phyloP scores from a whole-genome alignment of 2,888 invertebrate species.

The Entomobrya proxima region DNA sequence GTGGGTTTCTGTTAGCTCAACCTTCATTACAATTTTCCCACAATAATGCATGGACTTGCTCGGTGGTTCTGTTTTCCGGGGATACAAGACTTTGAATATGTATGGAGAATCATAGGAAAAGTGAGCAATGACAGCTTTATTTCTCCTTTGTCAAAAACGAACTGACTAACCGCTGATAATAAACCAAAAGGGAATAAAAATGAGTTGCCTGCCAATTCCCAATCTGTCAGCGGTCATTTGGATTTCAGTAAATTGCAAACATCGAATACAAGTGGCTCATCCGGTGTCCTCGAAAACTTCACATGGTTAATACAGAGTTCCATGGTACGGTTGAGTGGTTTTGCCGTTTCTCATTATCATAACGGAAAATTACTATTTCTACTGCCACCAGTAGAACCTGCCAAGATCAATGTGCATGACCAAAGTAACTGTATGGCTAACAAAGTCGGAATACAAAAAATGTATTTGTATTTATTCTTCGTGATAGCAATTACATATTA shows the following conservation, averaged over 20 bases:
- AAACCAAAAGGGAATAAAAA: not conserved
- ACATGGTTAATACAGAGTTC: not conserved
- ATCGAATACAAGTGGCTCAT: not conserved
- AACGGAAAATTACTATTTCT: not conserved
- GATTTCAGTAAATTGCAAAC: not conserved
- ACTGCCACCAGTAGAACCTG: no score
- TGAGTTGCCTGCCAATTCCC: not conserved
- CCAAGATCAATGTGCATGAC: no score
- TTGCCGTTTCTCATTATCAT: slow-evolving; percentile 16
- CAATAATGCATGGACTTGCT: no score
- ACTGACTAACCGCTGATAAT: not conserved
- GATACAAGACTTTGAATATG: not conserved
- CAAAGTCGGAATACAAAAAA: no score
- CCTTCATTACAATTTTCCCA: not conserved
- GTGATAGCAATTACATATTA: no score
- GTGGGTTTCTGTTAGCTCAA: not conserved
- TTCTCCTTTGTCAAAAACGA: not conserved
- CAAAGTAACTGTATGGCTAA: no score
- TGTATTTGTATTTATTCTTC: no score
- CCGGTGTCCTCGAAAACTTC: not conserved
- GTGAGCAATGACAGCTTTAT: no score
- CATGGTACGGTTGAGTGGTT: not conserved
- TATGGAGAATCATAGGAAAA: not conserved
- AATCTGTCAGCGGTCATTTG: slow-evolving; percentile 3
- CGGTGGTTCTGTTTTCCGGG: no score